These are phyloP conservation scores for Peromyscus maniculatus DNA, from an alignment of 2,113 vertebrate genomes.

Conservation along the genomic window DNA sequence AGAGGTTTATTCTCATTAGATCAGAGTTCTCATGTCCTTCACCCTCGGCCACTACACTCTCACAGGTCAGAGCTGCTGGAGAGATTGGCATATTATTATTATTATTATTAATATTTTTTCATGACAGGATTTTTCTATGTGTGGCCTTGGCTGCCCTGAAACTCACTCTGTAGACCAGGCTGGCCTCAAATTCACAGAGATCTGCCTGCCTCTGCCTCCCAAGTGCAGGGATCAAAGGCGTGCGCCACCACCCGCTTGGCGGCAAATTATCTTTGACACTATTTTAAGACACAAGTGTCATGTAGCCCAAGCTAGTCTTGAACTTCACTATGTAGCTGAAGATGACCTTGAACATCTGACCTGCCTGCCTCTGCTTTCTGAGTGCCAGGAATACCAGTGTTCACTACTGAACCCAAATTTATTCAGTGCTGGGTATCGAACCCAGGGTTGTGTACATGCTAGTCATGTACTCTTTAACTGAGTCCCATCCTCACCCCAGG, in stretches of 20 bases:
- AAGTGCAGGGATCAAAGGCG: neutral
- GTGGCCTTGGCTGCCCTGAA: neutral
- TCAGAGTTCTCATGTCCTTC: fast-evolving
- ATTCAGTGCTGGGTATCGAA: neutral
- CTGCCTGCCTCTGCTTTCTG: neutral
- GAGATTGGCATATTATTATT: no score
- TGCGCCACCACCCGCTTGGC: neutral
- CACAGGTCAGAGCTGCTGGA: neutral
- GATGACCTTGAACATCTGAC: neutral
- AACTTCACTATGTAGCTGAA: neutral
- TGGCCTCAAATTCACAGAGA: neutral
- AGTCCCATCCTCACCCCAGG: neutral
- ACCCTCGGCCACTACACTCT: neutral
- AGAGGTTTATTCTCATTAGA: neutral
- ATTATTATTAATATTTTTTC: neutral
- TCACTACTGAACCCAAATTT: no score
- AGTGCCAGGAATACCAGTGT: neutral
- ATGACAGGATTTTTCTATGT: neutral
- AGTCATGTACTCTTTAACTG: no score
- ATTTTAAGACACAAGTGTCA: neutral
- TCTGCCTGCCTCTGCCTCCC: neutral
- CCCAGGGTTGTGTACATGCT: neutral
- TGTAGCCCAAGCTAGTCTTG: neutral
- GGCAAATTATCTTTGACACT: neutral
- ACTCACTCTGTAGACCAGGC: neutral